Conservation (phyloP, 2,113 vertebrate genomes). For the Neodon shergylaensis region DNA sequence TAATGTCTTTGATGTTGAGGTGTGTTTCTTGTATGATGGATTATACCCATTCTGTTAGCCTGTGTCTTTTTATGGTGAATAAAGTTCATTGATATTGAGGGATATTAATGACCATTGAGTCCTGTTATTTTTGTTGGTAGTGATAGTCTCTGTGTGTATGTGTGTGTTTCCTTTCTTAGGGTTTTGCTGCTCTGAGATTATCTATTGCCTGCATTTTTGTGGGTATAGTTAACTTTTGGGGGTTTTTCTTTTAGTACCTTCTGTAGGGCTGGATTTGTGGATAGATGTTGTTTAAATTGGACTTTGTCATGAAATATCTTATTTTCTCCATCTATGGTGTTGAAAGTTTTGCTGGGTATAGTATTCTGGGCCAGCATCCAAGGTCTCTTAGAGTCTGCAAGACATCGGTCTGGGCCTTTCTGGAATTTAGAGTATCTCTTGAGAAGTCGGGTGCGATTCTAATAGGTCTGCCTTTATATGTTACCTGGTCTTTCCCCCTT, state of each 20-base stretch:
- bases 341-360: neutral
- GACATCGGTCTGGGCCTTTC: neutral
- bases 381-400: neutral
- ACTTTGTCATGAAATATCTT: too few species aligned
- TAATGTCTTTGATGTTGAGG: neutral
- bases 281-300: too few species aligned
- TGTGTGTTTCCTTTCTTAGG: neutral
- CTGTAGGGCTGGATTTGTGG: too few species aligned
- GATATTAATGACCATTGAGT: neutral
- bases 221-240: neutral
- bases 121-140: neutral
- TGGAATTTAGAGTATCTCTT: neutral
- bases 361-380: neutral
- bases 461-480: neutral
- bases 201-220: neutral
- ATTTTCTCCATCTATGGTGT: too few species aligned
- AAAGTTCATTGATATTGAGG: neutral
- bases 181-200: neutral
- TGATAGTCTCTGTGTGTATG: neutral
- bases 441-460: neutral
- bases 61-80: neutral
- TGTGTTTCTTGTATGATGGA: neutral
- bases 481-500: neutral
- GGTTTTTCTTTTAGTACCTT: neutral
- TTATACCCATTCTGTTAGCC: neutral